Conservation (phyloP, 2,888 invertebrate genomes). For the Sicus ferrugineus region DNA sequence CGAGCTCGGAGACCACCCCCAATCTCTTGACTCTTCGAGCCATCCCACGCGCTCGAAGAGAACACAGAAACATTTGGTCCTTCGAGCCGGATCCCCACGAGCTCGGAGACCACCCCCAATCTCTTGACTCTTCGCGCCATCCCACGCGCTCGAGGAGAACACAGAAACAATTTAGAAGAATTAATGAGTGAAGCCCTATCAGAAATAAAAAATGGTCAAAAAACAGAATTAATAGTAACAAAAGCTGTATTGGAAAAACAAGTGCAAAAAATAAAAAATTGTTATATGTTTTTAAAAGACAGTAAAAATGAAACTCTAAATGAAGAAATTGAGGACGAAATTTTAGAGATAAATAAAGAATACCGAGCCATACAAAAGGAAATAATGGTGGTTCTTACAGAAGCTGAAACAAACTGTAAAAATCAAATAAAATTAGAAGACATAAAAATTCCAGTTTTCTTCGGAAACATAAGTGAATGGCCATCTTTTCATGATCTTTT, state of each 20-base stretch:
- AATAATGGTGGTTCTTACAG: not conserved
- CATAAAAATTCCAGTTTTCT: constrained; percentile 14
- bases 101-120: no score
- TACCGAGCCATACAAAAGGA: not conserved
- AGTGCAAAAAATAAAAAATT: not conserved
- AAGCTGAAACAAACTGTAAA: not conserved
- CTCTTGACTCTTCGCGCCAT: no score
- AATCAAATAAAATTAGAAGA: no score
- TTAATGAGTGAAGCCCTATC: no score
- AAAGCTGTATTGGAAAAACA: not conserved
- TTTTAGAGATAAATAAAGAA: not conserved
- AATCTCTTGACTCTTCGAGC: no score
- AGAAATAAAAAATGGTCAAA: no score
- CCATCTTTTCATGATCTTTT: constrained; percentile 7
- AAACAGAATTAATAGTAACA: not conserved
- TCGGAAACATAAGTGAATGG: constrained; percentile 8
- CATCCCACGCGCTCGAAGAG: no score
- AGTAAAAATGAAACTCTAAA: not conserved
- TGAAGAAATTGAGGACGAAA: not conserved
- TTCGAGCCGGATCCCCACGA: no score
- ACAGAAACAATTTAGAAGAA: no score
- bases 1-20: no score
- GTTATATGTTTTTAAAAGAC: not conserved
- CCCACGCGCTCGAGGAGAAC: no score
- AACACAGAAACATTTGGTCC: no score